Conservation (phyloP, 2,888 invertebrate genomes). For the Liodrosophila aerea region DNA sequence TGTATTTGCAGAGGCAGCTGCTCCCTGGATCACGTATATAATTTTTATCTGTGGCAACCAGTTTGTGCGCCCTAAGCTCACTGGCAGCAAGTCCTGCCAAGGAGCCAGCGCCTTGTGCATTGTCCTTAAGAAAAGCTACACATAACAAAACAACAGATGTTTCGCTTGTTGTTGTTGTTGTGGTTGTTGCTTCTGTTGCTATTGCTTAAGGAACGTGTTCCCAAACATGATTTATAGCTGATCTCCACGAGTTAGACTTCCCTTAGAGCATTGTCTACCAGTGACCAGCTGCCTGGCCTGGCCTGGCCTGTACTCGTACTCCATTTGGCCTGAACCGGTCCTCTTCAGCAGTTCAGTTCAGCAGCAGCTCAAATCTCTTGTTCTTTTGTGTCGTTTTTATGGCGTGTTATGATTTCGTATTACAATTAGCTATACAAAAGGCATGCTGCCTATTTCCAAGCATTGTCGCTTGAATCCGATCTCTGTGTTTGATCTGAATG, state of each 20-base stretch:
- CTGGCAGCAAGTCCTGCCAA: conserved; percentile 42
- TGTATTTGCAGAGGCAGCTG: conserved; percentile 47
- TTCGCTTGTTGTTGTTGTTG: conserved; percentile 14
- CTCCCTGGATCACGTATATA: conserved; percentile 47
- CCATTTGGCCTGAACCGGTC: conserved; percentile 57
- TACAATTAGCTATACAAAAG: conserved; percentile 74
- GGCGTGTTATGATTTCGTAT: conserved; percentile 74
- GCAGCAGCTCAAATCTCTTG: conserved; percentile 1
- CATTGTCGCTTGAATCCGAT: conserved; percentile 18
- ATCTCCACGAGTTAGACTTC: conserved; percentile 50
- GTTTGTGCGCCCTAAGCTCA: conserved; percentile 71
- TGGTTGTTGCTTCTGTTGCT: conserved; percentile 6
- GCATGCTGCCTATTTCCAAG: conserved; percentile 53
- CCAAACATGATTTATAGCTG: conserved; percentile 75
- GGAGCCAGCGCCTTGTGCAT: conserved; percentile 28
- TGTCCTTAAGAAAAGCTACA: conserved; percentile 60
- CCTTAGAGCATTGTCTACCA: conserved; percentile 63
- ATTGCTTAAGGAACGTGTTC: conserved; percentile 59
- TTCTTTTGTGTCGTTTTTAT: conserved; percentile 65
- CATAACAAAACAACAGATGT: conserved; percentile 57
- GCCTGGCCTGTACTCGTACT: background rate
- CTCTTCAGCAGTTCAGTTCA: no score
- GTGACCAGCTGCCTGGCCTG: conserved; percentile 62
- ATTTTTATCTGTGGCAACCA: conserved; percentile 61
- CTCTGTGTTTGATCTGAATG: background rate